Evolutionary conservation across 2,797 vertebrate species (phyloP).

Genomic region (Cygnus olor): DNA sequence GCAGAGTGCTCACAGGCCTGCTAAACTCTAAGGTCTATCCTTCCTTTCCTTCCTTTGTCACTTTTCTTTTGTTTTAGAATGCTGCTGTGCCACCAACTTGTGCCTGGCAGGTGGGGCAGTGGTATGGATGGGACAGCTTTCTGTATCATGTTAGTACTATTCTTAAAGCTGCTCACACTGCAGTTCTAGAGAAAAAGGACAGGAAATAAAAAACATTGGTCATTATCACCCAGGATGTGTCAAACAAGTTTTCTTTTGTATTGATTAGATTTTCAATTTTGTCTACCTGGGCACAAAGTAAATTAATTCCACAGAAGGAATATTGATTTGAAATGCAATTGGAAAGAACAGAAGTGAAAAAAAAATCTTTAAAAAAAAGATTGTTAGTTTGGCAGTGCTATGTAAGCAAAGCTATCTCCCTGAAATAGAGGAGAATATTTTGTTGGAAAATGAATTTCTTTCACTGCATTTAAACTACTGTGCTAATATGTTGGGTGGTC

Average conservation of each 20-base stretch:
- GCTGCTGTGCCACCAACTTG: neutral
- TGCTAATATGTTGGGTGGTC: neutral
- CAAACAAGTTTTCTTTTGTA: neutral
- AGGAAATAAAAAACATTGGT: neutral
- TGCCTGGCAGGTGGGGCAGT: neutral
- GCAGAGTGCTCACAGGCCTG: neutral
- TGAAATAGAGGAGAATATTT: neutral
- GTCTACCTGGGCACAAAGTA: neutral
- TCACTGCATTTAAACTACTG: neutral
- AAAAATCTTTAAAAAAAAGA: neutral
- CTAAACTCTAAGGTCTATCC: neutral
- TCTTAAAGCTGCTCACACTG: neutral
- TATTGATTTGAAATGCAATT: conserved; percentile 29
- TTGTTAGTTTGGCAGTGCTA: neutral
- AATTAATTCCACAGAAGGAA: conserved; percentile 19
- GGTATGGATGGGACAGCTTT: neutral
- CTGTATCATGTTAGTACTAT: neutral
- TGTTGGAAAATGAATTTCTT: neutral
- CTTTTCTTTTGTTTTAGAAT: neutral
- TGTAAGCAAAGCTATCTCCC: neutral
- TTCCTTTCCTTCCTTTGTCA: neutral
- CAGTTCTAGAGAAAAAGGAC: neutral
- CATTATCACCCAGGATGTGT: conserved; percentile 1
- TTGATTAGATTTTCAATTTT: conserved; percentile 38
- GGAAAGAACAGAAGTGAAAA: neutral